phyloP scores from a whole-genome alignment of 2,113 vertebrate genomes.

The Trogon surrucura region DNA sequence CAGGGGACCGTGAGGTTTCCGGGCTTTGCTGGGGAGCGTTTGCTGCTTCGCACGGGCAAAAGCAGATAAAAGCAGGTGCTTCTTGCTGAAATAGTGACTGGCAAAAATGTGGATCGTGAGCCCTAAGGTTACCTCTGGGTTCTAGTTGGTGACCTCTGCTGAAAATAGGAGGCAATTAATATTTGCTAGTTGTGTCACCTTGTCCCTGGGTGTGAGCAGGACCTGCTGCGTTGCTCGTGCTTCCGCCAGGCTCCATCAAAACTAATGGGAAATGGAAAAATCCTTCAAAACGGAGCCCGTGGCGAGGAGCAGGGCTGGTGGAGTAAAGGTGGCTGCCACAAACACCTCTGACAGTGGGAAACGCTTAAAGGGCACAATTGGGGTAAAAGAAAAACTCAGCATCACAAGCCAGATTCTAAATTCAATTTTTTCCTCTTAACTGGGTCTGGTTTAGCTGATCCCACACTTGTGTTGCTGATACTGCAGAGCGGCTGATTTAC shows the following conservation, averaged over 20 bases:
- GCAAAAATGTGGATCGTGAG: neutral
- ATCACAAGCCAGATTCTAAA: neutral
- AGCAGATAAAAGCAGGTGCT: neutral
- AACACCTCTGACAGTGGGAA: rapidly evolving
- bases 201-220: neutral
- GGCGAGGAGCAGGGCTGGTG: neutral
- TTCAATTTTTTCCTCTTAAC: neutral
- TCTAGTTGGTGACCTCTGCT: neutral
- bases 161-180: neutral
- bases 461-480: neutral
- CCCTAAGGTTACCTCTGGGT: no score
- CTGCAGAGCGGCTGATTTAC: neutral
- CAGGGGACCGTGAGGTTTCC: neutral
- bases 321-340: neutral
- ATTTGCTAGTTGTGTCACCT: neutral
- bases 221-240: neutral
- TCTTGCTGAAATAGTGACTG: neutral
- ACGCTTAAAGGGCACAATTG: neutral
- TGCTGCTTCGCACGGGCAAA: neutral
- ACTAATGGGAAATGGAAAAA: neutral
- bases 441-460: neutral
- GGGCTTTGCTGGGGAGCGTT: neutral
- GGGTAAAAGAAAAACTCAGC: neutral
- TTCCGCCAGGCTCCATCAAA: neutral
- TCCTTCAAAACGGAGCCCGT: rapidly evolving